A percentile compares a stretch with the other conserved stretches of the same genome.
phyloP scores from a whole-genome alignment of 1,140 invertebrate species.

The Lordiphosa stackelbergi region DNA sequence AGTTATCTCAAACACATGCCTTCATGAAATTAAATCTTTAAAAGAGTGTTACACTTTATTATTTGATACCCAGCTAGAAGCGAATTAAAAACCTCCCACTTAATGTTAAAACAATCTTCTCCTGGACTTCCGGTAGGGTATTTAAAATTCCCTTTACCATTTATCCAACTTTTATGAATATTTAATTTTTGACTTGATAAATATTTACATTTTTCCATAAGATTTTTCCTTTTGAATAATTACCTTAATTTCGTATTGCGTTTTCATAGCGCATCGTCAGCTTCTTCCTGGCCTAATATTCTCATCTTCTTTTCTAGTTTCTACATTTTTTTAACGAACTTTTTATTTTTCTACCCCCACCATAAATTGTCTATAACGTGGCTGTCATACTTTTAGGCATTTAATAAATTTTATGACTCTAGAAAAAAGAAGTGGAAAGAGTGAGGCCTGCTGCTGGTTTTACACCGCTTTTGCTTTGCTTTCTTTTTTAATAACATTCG shows the following conservation, averaged over 20 bases:
- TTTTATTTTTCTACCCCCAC: conserved; percentile 14
- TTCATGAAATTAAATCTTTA: too few relatives aligned
- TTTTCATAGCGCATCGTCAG: background rate
- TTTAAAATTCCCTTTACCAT: too few relatives aligned
- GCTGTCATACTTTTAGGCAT: conserved; percentile 74
- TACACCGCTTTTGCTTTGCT: conserved; percentile 27
- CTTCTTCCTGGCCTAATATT: conserved; percentile 15
- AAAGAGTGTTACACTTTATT: too few relatives aligned
- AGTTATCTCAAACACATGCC: too few relatives aligned
- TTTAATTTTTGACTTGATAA: conserved; percentile 24
- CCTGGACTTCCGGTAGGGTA: too few relatives aligned
- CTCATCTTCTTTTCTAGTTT: conserved; percentile 35
- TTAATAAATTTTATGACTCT: conserved; percentile 74
- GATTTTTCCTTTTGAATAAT: conserved; percentile 7
- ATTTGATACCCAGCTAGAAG: too few relatives aligned
- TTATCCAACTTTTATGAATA: conserved; percentile 8
- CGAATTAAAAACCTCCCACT: too few relatives aligned
- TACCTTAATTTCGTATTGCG: too few relatives aligned
- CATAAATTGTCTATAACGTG: conserved; percentile 62
- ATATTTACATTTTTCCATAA: conserved; percentile 35
- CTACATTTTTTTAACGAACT: conserved; percentile 8
- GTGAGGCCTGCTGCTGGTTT: conserved; percentile 18
- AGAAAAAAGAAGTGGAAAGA: background rate
- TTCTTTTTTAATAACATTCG: conserved; percentile 66
- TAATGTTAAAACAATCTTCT: too few relatives aligned